A percentile compares a stretch with the other conserved stretches of the same genome.
Conservation (phyloP, 2,797 vertebrate genomes). For the Phalanger gymnotis region DNA sequence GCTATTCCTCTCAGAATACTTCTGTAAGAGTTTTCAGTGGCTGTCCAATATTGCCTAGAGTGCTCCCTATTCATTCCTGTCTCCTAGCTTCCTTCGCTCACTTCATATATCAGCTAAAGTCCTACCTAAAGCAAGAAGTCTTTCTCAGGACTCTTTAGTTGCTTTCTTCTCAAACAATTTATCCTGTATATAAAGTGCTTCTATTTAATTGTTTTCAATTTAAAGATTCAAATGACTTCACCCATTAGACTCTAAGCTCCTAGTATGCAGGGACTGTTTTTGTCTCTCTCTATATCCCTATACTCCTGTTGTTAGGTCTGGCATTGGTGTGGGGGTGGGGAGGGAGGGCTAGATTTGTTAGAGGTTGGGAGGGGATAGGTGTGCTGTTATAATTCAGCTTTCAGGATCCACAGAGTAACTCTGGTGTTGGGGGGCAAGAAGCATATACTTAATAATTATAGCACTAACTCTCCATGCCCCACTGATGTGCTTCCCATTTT, state of each 20-base stretch:
- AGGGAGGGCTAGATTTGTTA: neutral
- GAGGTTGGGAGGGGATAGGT: neutral
- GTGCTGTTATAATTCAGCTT: neutral
- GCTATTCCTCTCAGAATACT: too few species aligned
- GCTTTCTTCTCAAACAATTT: neutral
- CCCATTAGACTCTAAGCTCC: neutral
- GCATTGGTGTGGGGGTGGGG: neutral
- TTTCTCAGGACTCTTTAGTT: neutral
- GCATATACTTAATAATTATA: neutral
- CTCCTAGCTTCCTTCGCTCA: too few species aligned
- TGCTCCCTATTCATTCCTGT: too few species aligned
- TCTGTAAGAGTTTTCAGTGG: too few species aligned
- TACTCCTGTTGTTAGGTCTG: neutral
- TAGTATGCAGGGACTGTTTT: neutral
- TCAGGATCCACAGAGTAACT: neutral
- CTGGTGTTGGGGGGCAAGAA: neutral
- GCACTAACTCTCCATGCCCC: neutral
- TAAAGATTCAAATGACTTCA: neutral
- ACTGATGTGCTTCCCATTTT: neutral
- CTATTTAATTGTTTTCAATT: neutral
- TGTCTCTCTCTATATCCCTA: neutral
- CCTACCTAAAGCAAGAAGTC: too few species aligned
- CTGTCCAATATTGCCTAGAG: too few species aligned
- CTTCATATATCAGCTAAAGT: too few species aligned
- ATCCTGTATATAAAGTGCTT: neutral